Evolutionary conservation across 2,888 invertebrate species (phyloP), one percentile per base, ranked within the genome.

Genomic region (Beris morrisii): DNA sequence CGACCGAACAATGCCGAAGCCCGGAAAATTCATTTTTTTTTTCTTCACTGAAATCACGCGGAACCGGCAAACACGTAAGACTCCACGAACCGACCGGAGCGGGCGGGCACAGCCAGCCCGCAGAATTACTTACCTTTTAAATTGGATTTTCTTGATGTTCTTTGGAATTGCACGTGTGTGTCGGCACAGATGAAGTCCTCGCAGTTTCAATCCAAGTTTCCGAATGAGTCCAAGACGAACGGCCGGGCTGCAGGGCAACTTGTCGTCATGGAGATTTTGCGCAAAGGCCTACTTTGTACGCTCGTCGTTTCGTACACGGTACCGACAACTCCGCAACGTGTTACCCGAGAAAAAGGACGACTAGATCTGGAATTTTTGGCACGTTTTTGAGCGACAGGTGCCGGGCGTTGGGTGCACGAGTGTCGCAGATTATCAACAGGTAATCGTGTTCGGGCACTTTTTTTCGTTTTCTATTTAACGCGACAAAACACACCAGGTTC

Each of bases 151-250:
- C 55, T 61, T 65, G 65, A 32, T 43, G n/a, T 38, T 38, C 15
- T 45, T 13, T 44, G 64, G 32, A 68, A 71, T 68, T 71, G 71
- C 68, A 70, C 69, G 71, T 71, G 71, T 69, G 71, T 71, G 69
- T 48, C 44, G 54, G 64, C 54, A 64, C 70, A 66, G 64, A 67
- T 65, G 70, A 69, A 65, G 70, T 71, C 70, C 71, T 71, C 71
- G 69, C 71, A 71, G 71, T 66, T 71, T 67, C 68, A 71, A 69
- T 69, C 71, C 71, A 70, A 69, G 59, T 71, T 71, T 71, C 70
- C 70, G 70, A 72, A 72, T 72, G 72, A 71, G 67, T 30, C 28
- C 54, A 50, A 65, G 22, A 59, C 44, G 56, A 48, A 55, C 55
- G 55, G 52, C 64, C 55, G 15, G 43, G 7, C 56, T 3, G n/a